A percentile compares a stretch with the other conserved stretches of the same genome.
Conservation (phyloP, 2,888 invertebrate species). For the Slavum lentiscoides region DNA sequence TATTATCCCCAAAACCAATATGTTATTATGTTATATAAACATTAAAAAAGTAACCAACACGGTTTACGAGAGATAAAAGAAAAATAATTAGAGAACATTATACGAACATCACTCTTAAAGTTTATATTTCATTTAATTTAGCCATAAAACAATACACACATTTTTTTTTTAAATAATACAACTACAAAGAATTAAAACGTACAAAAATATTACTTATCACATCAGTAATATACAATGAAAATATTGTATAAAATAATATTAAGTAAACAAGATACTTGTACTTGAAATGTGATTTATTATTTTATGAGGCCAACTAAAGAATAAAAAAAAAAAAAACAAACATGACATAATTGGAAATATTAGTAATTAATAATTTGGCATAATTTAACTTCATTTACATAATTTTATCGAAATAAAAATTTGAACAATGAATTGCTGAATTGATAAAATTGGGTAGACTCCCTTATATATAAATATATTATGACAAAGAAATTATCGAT, state of each 20-base stretch:
- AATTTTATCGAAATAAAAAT: constrained; percentile 4
- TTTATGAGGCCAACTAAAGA: neutral
- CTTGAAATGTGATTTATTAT: constrained; percentile 29
- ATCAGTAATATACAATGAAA: constrained; percentile 35
- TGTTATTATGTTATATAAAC: neutral
- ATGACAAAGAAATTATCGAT: constrained; percentile 16
- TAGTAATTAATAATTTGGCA: constrained; percentile 11
- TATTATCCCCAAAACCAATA: constrained; percentile 46
- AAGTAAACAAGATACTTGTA: constrained; percentile 41
- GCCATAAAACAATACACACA: constrained; percentile 22
- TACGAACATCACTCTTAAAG: constrained; percentile 4
- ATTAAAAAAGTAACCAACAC: constrained; percentile 26
- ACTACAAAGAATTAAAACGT: constrained; percentile 35
- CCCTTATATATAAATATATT: neutral
- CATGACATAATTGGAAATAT: constrained; percentile 24
- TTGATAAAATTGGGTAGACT: constrained; percentile 3
- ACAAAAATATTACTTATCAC: constrained; percentile 47
- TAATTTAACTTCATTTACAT: neutral
- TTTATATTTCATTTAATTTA: constrained; percentile 14
- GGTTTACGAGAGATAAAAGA: constrained; percentile 6
- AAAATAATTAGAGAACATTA: neutral
- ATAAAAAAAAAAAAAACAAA: constrained; percentile 26
- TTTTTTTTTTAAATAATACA: constrained; percentile 17
- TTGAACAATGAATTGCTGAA: constrained; percentile 13
- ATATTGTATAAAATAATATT: constrained; percentile 40